These are phyloP conservation scores for Dascyllus trimaculatus DNA, from an alignment of 2,113 vertebrate species.

Conservation along the genomic window DNA sequence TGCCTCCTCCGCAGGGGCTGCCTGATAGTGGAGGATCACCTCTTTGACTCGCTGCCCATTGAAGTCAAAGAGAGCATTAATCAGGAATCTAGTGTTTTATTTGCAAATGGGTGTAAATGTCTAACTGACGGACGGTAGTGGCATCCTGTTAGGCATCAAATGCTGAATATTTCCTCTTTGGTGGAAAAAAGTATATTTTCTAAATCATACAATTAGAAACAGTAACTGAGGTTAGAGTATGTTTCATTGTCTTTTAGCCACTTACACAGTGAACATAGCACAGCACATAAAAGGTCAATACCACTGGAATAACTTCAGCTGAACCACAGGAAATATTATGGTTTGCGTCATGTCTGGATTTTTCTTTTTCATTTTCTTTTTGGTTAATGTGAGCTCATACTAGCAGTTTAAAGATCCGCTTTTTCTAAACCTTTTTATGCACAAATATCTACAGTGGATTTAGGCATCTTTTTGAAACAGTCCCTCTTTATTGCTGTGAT, in stretches of 20 bases:
- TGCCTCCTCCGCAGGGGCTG: conserved; percentile 91
- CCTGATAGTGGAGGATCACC: conserved; percentile 95
- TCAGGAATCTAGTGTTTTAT: conserved; percentile 90
- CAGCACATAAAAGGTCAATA: conserved; percentile 11
- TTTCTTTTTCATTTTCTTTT: background rate
- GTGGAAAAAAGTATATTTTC: background rate
- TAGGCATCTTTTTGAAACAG: conserved; percentile 15
- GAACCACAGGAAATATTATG: background rate
- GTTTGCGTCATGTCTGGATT: conserved; percentile 1
- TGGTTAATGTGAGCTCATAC: background rate
- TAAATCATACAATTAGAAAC: conserved; percentile 21
- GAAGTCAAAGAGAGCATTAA: conserved; percentile 96
- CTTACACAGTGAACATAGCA: conserved; percentile 14
- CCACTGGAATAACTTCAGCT: conserved; percentile 1
- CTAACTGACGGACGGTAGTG: conserved; percentile 66
- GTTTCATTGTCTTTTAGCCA: conserved; percentile 9
- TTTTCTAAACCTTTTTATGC: conserved; percentile 31
- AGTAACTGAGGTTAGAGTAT: conserved; percentile 38
- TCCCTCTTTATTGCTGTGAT: background rate
- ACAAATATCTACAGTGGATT: background rate
- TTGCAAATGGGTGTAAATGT: conserved; percentile 90
- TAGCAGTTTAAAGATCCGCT: conserved; percentile 10
- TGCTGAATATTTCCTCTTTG: background rate
- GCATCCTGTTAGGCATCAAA: background rate
- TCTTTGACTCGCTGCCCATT: conserved; percentile 93